Evolutionary conservation across 2,888 invertebrate genomes (phyloP).

Genomic region (Girardia tigrina): DNA sequence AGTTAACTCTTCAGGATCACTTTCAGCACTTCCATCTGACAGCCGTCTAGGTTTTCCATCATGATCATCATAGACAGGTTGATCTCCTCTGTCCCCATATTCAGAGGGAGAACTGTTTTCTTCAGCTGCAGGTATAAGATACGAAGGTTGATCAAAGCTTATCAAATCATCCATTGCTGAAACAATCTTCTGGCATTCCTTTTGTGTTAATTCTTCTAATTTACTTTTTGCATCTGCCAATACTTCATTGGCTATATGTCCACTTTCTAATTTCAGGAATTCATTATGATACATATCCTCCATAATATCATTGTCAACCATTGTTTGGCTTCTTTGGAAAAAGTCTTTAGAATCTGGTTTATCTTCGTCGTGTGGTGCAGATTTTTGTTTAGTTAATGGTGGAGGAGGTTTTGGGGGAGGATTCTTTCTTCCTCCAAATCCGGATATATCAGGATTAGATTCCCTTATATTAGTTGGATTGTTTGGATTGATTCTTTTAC

Average conservation of each 20-base stretch:
- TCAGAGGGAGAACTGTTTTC: slow-evolving; percentile 36
- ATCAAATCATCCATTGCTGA: slow-evolving; percentile 33
- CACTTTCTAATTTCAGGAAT: neutral
- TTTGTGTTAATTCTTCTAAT: neutral
- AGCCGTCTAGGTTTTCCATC: neutral
- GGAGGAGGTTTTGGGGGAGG: slow-evolving; percentile 8
- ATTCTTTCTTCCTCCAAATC: neutral
- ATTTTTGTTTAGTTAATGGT: neutral
- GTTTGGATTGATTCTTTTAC: neutral
- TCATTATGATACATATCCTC: neutral
- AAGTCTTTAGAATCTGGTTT: neutral
- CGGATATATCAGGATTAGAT: too few relatives aligned
- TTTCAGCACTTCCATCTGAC: neutral
- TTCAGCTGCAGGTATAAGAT: neutral
- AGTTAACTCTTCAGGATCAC: neutral
- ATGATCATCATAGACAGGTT: slow-evolving; percentile 34
- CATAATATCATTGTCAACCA: slow-evolving; percentile 1
- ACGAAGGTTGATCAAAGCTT: slow-evolving; percentile 31
- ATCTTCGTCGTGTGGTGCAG: slow-evolving; percentile 1
- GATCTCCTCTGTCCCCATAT: slow-evolving; percentile 36
- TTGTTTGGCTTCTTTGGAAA: neutral
- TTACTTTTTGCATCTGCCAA: neutral
- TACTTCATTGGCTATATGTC: neutral
- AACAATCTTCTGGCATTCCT: slow-evolving; percentile 32
- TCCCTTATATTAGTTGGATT: too few relatives aligned